A percentile compares a stretch with the other conserved stretches of the same genome.
phyloP scores from a whole-genome alignment of 1,140 invertebrate species.

The Atta colombica region DNA sequence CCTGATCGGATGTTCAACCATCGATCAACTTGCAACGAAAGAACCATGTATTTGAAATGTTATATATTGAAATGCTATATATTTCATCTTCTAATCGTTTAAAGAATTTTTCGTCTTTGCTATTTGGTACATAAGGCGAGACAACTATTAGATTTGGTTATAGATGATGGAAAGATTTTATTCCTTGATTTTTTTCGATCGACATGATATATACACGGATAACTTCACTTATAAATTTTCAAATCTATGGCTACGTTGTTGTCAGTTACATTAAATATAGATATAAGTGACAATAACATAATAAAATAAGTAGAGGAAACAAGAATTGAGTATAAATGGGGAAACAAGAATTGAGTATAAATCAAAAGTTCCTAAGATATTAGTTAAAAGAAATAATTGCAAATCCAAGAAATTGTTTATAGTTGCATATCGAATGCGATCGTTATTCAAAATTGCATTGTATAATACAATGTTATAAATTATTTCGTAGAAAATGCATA shows the following conservation, averaged over 20 bases:
- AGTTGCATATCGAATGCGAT: background rate
- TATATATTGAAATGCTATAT: slow-evolving; percentile 7
- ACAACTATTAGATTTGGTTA: background rate
- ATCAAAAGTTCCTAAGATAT: background rate
- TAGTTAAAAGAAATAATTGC: background rate
- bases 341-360: background rate
- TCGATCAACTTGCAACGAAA: slow-evolving; percentile 63
- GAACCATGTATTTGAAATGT: slow-evolving; percentile 22
- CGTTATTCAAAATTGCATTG: background rate
- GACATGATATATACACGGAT: background rate
- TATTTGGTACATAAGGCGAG: background rate
- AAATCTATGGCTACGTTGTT: background rate
- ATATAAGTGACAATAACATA: background rate
- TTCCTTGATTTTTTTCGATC: background rate
- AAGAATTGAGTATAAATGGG: background rate
- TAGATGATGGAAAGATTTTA: slow-evolving; percentile 14
- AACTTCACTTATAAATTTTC: background rate
- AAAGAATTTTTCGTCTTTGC: slow-evolving; percentile 31
- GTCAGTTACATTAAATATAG: background rate
- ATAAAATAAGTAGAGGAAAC: background rate
- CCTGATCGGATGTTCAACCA: slow-evolving; percentile 54
- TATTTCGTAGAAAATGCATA: background rate
- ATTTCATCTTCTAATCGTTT: slow-evolving; percentile 50
- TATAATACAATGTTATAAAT: background rate
- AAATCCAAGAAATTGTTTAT: background rate